Percentiles rank a stretch among this genome's conserved stretches.
phyloP scores from a whole-genome alignment of 2,797 vertebrate species.

The Manis crassicaudata region DNA sequence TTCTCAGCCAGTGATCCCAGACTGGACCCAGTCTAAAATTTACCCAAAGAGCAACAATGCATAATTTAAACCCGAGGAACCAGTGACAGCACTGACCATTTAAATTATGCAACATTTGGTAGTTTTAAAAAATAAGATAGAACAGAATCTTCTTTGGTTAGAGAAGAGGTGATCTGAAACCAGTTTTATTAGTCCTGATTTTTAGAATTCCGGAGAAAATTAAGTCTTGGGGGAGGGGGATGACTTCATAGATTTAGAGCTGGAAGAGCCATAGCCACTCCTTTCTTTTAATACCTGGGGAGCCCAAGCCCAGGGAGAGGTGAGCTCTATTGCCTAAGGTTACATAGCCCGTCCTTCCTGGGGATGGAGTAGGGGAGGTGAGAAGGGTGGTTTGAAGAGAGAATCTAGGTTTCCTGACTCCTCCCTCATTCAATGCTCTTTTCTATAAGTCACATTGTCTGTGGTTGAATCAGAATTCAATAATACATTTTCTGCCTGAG shows the following conservation, averaged over 20 bases:
- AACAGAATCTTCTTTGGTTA: conserved; percentile 76
- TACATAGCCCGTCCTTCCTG: not conserved
- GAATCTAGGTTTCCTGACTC: not conserved
- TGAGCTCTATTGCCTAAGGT: conserved; percentile 58
- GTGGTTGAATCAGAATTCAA: conserved; percentile 84
- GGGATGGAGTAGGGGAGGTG: not conserved
- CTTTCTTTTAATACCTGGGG: not conserved
- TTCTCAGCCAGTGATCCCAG: conserved; percentile 75
- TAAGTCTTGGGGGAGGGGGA: conserved; percentile 23
- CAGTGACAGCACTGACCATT: conserved; percentile 1
- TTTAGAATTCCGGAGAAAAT: conserved; percentile 80
- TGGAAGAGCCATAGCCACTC: not conserved
- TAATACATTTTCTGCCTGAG: conserved; percentile 85
- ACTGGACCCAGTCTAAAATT: conserved; percentile 72
- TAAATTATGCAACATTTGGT: conserved; percentile 66
- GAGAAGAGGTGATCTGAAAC: conserved; percentile 78
- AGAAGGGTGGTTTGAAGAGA: not conserved
- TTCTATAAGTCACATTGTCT: not conserved
- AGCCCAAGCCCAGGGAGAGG: conserved; percentile 21
- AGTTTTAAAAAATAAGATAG: conserved; percentile 65
- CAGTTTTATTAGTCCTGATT: conserved; percentile 79
- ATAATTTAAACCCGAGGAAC: conserved; percentile 59
- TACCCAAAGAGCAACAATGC: conserved; percentile 70
- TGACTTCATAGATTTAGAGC: conserved; percentile 67
- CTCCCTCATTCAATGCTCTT: not conserved